A percentile compares a stretch with the other conserved stretches of the same genome.
Conservation (phyloP, 2,113 vertebrate species). For the Saguinus midas region DNA sequence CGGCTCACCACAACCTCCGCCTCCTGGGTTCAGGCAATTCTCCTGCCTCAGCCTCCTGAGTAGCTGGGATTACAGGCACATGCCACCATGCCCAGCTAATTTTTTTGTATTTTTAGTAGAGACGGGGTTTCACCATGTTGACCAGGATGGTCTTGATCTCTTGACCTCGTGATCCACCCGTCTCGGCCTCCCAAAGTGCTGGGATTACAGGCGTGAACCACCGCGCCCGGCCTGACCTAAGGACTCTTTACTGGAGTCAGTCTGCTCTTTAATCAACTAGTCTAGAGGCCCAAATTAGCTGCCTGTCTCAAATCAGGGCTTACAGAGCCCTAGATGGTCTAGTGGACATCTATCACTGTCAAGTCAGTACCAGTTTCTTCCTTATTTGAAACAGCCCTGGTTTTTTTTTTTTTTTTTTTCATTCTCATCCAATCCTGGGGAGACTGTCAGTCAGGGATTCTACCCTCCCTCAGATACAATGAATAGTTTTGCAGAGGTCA, state of each 20-base stretch:
- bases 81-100: too few species aligned
- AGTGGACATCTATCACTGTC: neutral
- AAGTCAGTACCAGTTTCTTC: neutral
- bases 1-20: too few species aligned
- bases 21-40: too few species aligned
- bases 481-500: neutral
- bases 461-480: neutral
- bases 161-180: too few species aligned
- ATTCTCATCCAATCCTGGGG: neutral
- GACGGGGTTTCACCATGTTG: too few species aligned
- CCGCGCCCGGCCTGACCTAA: neutral
- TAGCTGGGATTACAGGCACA: too few species aligned
- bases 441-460: neutral
- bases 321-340: neutral
- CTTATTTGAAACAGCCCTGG: neutral
- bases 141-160: too few species aligned
- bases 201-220: too few species aligned
- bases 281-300: neutral
- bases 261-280: neutral
- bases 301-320: neutral
- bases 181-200: too few species aligned
- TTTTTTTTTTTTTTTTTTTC: neutral
- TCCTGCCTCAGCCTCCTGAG: too few species aligned
- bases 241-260: neutral
- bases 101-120: too few species aligned